A percentile compares a stretch with the other conserved stretches of the same genome.
Conservation (phyloP, 2,888 invertebrate species). For the Bibio marci region DNA sequence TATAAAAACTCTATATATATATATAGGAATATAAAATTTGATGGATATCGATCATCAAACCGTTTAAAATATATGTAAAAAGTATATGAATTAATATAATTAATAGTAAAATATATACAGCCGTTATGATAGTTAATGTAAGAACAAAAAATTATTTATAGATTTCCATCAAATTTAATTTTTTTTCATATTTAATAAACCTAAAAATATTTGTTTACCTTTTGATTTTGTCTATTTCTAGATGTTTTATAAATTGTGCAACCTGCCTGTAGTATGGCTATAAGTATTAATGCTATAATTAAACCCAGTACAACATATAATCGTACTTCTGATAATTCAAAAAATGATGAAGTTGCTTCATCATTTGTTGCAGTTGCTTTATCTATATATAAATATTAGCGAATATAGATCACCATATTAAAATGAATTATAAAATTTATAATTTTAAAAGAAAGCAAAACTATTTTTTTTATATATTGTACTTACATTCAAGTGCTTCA, state of each 20-base stretch:
- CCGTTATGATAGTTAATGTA: too few species aligned
- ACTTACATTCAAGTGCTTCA: constrained; percentile 52
- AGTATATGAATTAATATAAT: too few species aligned
- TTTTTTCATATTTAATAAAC: background rate
- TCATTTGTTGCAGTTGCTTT: constrained; percentile 13
- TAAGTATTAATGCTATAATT: constrained; percentile 57
- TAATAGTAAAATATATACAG: too few species aligned
- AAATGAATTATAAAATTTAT: too few species aligned
- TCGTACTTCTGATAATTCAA: constrained; percentile 51
- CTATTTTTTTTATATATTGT: too few species aligned
- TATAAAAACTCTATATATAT: too few species aligned
- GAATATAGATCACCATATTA: background rate
- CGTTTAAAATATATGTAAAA: too few species aligned
- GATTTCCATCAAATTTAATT: background rate
- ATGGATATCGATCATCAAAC: too few species aligned
- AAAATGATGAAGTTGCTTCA: constrained; percentile 31
- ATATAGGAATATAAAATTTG: too few species aligned
- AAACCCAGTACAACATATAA: constrained; percentile 70
- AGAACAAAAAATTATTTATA: too few species aligned
- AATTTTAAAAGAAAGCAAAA: too few species aligned
- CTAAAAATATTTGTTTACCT: constrained; percentile 36
- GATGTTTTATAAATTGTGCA: constrained; percentile 63
- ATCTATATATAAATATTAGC: constrained; percentile 1
- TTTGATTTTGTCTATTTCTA: constrained; percentile 40
- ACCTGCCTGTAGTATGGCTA: constrained; percentile 66